Evolutionary conservation across 2,888 invertebrate species (phyloP), one percentile per base, ranked within the genome.

Genomic region (Phania funesta): DNA sequence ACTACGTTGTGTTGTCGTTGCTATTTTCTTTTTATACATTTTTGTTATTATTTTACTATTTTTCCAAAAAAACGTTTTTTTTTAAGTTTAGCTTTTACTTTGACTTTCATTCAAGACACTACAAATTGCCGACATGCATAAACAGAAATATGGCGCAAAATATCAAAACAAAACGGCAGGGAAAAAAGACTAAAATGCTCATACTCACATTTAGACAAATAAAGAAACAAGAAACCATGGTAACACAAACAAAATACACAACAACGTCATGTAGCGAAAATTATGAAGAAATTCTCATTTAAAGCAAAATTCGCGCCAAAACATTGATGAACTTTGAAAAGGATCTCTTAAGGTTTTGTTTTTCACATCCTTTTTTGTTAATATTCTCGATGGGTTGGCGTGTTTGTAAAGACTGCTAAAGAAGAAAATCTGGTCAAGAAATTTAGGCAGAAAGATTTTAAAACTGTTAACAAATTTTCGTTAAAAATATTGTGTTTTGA

Each of bases 101-200:
- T 89, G 89, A 89, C 89, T 89, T 89, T 89, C 89, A 89, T 89
- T 89, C 86, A 89, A 89, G 89, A 89, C 86, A 70, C 58, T 65
- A 70, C 29, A 54, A 56, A 46, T 62, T 52, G 56, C 77, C 67
- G 67, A 67, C 73, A 65, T 35, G 54, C 56, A 68, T 38, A 82
- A 82, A 62, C 56, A 68, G 48, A 82, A 82, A 78, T 82, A 48
- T 82, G 82, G 76, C 76, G 79, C 64, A 83, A 84, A 78, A 70
- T 70, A 75, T 74, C 77, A 79, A 70, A 78, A 67, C 78, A 70
- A 46, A 35, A 48, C 24, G 62, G 29, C 13, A 74, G 58, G n/a
- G 35, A 52, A 5, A 44, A 50, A 56, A 64, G 9, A 16, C n/a
- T 18, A 44, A 62, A 13, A 24, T 6, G n/a, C 24, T 24, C 8